Conservation (phyloP, 2,113 vertebrate genomes). For the Pelvicachromis taeniatus region DNA sequence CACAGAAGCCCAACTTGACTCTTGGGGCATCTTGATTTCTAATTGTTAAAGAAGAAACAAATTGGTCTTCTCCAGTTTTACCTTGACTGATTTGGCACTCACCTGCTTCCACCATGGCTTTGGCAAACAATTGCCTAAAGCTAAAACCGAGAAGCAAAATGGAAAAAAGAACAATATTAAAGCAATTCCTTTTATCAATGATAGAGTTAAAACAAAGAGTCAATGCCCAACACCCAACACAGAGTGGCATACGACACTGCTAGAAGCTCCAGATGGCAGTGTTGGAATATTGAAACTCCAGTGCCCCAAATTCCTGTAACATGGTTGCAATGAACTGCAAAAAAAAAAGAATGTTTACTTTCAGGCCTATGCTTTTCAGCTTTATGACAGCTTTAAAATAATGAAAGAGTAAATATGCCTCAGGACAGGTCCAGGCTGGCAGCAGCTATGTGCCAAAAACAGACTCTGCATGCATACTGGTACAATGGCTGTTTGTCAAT, state of each 20-base stretch:
- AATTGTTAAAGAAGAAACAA: not conserved
- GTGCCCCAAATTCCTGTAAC: not conserved
- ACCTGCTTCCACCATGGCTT: not conserved
- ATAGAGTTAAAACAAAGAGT: conserved; percentile 19
- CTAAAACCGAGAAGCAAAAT: not conserved
- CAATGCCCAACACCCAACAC: not conserved
- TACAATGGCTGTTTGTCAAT: not conserved
- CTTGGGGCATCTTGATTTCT: not conserved
- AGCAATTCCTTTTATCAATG: conserved; percentile 33
- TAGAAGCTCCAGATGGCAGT: not conserved
- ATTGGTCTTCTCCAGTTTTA: not conserved
- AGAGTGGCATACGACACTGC: not conserved
- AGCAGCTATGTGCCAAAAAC: not conserved
- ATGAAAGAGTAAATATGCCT: not conserved
- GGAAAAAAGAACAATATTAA: conserved; percentile 1
- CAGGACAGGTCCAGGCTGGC: not conserved
- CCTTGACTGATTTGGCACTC: not conserved
- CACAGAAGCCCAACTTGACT: not conserved
- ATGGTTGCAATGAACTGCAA: not conserved
- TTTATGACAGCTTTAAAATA: not conserved
- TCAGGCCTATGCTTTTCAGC: not conserved
- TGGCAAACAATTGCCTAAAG: not conserved
- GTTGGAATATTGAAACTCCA: conserved; percentile 10
- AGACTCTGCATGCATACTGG: not conserved
- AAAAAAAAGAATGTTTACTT: not conserved